These are phyloP conservation scores for Athetis lepigone DNA, from an alignment of 2,888 invertebrate species.

Conservation along the genomic window DNA sequence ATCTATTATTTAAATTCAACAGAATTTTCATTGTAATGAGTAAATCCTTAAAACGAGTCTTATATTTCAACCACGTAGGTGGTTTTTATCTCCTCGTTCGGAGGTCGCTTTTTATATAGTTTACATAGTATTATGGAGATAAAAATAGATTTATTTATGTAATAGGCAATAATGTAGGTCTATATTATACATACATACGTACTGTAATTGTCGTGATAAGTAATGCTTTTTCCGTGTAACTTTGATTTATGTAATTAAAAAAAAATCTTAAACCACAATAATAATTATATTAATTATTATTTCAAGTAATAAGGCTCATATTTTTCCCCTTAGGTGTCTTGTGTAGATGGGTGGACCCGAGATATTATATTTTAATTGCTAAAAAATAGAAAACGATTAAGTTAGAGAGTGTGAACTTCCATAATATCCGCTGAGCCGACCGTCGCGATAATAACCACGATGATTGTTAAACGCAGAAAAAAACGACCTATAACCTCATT, in stretches of 20 bases:
- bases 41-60: conserved; percentile 38
- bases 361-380: conserved; percentile 17
- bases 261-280: too few species aligned
- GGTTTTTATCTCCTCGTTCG: conserved; percentile 40
- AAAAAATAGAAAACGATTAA: conserved; percentile 39
- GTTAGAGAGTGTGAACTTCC: conserved; percentile 30
- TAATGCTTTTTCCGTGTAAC: too few species aligned
- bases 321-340: background rate
- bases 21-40: too few species aligned
- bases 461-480: conserved; percentile 52
- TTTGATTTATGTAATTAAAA: too few species aligned
- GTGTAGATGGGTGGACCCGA: background rate
- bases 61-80: conserved; percentile 1
- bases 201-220: conserved; percentile 31
- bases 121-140: conserved; percentile 48
- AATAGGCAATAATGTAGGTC: conserved; percentile 32
- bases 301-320: background rate
- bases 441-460: conserved; percentile 46
- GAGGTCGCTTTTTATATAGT: too few species aligned
- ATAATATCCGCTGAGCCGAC: conserved; percentile 30
- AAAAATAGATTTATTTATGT: conserved; percentile 39
- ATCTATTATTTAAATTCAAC: too few species aligned
- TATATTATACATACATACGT: too few species aligned
- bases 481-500: conserved; percentile 58
- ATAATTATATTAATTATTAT: conserved; percentile 1